Base-by-base conservation (phyloP, 2,113 vertebrate genomes). In the Phrynocephalus versicolor region DNA sequence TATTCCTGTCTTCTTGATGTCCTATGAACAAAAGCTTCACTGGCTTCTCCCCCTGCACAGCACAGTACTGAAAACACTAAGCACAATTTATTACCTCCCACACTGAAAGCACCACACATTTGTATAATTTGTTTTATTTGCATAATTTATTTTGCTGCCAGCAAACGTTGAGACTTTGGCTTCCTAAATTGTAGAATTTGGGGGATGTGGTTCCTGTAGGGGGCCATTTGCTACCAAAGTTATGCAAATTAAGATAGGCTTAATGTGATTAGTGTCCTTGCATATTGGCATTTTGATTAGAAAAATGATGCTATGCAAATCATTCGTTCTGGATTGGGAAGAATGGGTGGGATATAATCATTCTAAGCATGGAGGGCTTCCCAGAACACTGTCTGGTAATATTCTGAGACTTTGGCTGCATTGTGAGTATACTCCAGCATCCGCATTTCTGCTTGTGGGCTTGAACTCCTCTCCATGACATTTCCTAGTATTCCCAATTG, bases 61-160 rank as follows among this genome's bases (percentile, higher is more conserved):
- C 12, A 21, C 60, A 16, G 7, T 16, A 21, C 62, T 35, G 41
- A n/a, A 83, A 83, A 73, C 30, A 60, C 3, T 25, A 82, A 82
- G 33, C 39, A 6, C 30, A 55, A 60, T 82, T 74, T 82, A 60
- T 82, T 60, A 62, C 55, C 30, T n/a, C 70, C 70, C 37, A 62
- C 57, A 41, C 9, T 74, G 35, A 73, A 74, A 39, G 62, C 57
- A 41, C 57, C 57, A 41, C 57, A 62, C 55, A 83, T 83, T 73
- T 73, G 70, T 62, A 62, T 83, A 60, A 62, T 73, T 73, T 83
- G 69, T 73, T 15, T 83, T 35, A 67, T 81, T 70, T 51, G 81
- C 81, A 83, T 83, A 73, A 73, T 83, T 73, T 73, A 83, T 83
- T 83, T 83, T 83, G 81, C 70, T 73, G 33, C 2, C 18, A 25